phyloP scores from a whole-genome alignment of 2,113 vertebrate species.

The Halcyon senegalensis region DNA sequence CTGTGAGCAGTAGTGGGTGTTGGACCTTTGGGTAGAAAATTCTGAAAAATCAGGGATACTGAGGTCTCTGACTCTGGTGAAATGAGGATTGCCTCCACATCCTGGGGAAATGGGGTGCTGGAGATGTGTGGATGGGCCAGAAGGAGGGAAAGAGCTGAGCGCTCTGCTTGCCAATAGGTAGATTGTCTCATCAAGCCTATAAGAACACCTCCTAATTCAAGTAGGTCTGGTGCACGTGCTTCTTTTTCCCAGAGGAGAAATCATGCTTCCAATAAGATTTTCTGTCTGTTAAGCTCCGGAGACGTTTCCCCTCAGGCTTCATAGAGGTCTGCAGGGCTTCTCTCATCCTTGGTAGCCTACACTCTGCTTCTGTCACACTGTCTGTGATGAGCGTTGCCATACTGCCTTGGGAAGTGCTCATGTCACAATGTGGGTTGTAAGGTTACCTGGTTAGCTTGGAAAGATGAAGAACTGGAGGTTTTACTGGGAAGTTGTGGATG shows the following conservation, averaged over 20 bases:
- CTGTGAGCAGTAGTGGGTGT: neutral
- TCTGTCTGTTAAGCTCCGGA: neutral
- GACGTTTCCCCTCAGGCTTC: neutral
- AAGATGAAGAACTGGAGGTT: neutral
- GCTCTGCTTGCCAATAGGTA: neutral
- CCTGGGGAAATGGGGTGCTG: neutral
- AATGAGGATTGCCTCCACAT: neutral
- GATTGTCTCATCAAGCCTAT: neutral
- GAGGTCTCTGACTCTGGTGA: neutral
- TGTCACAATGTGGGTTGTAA: neutral
- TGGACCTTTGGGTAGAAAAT: neutral
- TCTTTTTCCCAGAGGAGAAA: neutral
- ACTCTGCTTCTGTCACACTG: neutral
- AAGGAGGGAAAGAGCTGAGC: neutral
- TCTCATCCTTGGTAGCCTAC: neutral
- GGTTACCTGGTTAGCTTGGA: neutral
- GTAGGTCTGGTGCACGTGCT: rapidly evolving
- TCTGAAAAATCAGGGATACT: neutral
- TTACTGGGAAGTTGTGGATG: neutral
- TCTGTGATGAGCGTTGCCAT: neutral
- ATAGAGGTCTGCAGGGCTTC: neutral
- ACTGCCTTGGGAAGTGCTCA: rapidly evolving
- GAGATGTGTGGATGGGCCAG: neutral
- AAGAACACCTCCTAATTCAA: neutral
- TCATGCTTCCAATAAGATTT: neutral